Base-by-base conservation (phyloP, 2,113 vertebrate species). In the Fukomys damarensis region DNA sequence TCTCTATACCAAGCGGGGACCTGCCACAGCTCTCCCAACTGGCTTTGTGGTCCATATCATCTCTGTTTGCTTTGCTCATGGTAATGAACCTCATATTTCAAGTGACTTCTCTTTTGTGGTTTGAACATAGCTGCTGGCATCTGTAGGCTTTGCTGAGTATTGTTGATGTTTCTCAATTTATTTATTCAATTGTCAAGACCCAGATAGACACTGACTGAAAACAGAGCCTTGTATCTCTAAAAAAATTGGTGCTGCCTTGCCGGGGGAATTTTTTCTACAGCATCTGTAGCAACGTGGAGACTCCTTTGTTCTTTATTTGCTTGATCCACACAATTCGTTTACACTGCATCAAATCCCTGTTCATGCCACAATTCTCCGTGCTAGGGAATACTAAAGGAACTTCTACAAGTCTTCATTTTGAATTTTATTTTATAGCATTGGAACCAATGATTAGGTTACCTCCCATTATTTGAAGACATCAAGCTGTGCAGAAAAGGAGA, bases 1-100 rank as follows among this genome's bases (percentile, higher is more conserved):
- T 41, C 13, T 90, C 93, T 26, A 66, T 52, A 95, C 38, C 61
- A 65, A 87, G 74, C 43, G 7, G 54, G 91, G 86, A 94, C 65
- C 49, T 46, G 1, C 43, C 65, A 3, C 46, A 63, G 89, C 46
- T 56, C 70, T 66, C 81, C 28, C 70, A 87, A 58, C 79, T 1
- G 7, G 14, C 24, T 79, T 89, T 74, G 87, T n/a, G 77, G 70
- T 96, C 79, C 4, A 20, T 1, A 52, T 93, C 66, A 81, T 90
- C 70, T 58, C 59, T 28, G 7, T 68, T 68, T 89, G 95, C 91
- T 89, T 95, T 83, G 46, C 49, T 72, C 0, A 41, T 59, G 82
- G 92, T 96, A 97, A 96, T 49, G 76, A 46, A 22, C n/a, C n/a
- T 90, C n/a, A 16, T 65, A 52, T 91, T 97, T 97, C 65, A 19